These are phyloP conservation scores for Epiblema foenella DNA, from an alignment of 2,888 invertebrate species.

Conservation along the genomic window DNA sequence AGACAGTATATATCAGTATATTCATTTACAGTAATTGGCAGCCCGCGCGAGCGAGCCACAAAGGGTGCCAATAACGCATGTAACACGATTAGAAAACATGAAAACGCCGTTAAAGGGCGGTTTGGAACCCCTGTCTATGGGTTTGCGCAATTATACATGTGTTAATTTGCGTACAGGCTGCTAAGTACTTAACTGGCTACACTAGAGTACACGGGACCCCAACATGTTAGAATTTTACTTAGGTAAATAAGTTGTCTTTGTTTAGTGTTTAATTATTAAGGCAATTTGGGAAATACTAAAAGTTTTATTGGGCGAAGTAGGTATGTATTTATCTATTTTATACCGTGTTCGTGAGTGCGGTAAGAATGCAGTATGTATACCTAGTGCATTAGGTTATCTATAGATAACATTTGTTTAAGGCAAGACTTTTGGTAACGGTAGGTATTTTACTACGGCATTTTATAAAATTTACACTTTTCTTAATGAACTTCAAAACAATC, in stretches of 20 bases:
- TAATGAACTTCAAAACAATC: no score
- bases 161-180: constrained; percentile 41
- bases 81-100: constrained; percentile 45
- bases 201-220: constrained; percentile 4
- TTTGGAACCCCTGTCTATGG: constrained; percentile 41
- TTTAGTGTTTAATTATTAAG: neutral
- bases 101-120: constrained; percentile 44
- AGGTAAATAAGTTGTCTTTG: neutral
- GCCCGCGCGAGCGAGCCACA: constrained; percentile 38
- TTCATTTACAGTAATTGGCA: constrained; percentile 37
- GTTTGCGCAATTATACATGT: constrained; percentile 43
- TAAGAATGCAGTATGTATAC: no score
- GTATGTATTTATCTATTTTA: no score
- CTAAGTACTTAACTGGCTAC: constrained; percentile 33
- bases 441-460: no score
- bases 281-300: no score
- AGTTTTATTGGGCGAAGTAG: no score
- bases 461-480: no score
- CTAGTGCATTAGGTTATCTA: no score
- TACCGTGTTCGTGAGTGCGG: no score
- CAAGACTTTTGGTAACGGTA: no score
- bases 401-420: no score
- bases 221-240: neutral
- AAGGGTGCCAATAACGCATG: constrained; percentile 45
- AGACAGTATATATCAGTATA: constrained; percentile 20